phyloP scores from a whole-genome alignment of 2,113 vertebrate species.

The Tetrax tetrax region DNA sequence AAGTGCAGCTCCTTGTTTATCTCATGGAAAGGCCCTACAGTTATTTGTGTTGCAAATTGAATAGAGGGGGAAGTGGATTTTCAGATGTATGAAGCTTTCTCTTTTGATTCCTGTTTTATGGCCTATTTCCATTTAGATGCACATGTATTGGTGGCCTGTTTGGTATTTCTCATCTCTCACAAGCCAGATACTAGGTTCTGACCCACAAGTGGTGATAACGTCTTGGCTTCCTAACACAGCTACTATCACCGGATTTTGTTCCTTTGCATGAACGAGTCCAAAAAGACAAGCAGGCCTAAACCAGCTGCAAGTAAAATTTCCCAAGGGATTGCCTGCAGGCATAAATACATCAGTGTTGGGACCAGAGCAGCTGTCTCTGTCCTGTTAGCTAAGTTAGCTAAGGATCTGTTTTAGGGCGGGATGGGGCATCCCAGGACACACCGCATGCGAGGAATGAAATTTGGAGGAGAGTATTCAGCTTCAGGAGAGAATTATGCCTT shows the following conservation, averaged over 20 bases:
- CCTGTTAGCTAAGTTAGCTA: not conserved
- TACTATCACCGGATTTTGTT: not conserved
- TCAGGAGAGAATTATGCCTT: not conserved
- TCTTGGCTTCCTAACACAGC: not conserved
- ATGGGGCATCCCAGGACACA: not conserved
- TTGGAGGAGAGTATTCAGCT: not conserved
- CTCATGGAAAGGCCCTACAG: not conserved
- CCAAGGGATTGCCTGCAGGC: not conserved
- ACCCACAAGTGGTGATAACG: not conserved
- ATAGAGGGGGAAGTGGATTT: not conserved
- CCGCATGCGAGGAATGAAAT: not conserved
- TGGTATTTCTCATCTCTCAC: not conserved
- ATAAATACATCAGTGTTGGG: not conserved
- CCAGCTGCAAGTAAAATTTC: not conserved
- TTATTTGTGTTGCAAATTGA: not conserved
- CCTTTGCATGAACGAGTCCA: not conserved
- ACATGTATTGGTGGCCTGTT: not conserved
- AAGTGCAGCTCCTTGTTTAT: not conserved
- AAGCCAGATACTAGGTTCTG: not conserved
- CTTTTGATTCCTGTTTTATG: not conserved
- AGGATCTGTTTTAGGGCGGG: not conserved
- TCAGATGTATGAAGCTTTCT: not conserved
- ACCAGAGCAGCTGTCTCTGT: conserved; percentile 16
- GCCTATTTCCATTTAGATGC: not conserved
- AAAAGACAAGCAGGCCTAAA: not conserved